phyloP scores from a whole-genome alignment of 1,140 invertebrate species.

The Pseudobourletiella spinata region DNA sequence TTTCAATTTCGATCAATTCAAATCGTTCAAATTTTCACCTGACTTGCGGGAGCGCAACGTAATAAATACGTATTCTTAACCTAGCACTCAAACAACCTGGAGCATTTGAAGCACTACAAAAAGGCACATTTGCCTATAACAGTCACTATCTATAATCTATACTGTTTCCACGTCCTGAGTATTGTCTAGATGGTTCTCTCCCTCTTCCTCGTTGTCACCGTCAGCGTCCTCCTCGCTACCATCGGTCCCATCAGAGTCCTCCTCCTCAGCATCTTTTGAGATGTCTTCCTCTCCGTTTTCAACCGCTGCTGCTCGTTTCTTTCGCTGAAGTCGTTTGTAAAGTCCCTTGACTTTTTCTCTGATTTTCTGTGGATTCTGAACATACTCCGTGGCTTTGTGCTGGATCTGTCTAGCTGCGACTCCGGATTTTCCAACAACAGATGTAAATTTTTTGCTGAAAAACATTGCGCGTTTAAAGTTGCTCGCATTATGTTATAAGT shows the following conservation, averaged over 20 bases:
- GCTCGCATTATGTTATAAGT: neutral
- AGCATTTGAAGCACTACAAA: no score
- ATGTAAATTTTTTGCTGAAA: conserved; percentile 9
- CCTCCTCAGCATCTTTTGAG: neutral
- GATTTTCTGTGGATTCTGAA: neutral
- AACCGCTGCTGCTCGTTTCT: neutral
- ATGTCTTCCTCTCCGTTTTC: neutral
- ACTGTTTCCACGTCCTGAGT: no score
- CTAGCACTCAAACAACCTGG: no score
- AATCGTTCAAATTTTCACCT: no score
- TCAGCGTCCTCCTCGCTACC: neutral
- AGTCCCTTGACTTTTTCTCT: neutral
- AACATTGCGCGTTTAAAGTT: no score
- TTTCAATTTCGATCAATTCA: no score
- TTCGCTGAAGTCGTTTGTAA: neutral
- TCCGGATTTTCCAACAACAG: conserved; percentile 10
- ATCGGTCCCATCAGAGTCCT: neutral
- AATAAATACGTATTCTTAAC: no score
- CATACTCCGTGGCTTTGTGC: neutral
- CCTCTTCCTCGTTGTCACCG: neutral
- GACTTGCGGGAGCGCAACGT: no score
- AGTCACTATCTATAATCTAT: no score
- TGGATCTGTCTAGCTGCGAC: conserved; percentile 2
- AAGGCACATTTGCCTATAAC: neutral
- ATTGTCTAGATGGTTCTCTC: neutral